These are phyloP conservation scores for Micropterix aruncella DNA, from an alignment of 2,888 invertebrate species.

Conservation along the genomic window DNA sequence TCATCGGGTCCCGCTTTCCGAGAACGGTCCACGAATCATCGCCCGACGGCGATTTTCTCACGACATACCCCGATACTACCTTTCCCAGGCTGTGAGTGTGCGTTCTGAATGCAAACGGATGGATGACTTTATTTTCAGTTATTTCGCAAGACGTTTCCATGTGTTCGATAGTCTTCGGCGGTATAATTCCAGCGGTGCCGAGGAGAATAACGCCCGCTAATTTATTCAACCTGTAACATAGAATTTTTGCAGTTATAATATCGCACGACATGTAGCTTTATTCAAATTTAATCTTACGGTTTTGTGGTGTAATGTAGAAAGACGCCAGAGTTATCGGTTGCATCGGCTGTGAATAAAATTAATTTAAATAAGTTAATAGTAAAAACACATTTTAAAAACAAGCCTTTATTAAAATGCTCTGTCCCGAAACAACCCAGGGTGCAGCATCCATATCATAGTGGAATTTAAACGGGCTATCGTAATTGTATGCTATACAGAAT, in stretches of 20 bases:
- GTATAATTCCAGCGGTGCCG: constrained; percentile 74
- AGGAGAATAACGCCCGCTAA: constrained; percentile 84
- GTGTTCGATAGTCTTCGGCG: constrained; percentile 52
- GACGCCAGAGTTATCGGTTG: constrained; percentile 75
- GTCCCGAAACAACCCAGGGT: too few relatives aligned
- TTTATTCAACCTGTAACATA: constrained; percentile 59
- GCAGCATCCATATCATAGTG: too few relatives aligned
- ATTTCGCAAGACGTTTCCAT: constrained; percentile 88
- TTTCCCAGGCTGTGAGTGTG: constrained; percentile 84
- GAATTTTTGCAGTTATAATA: too few relatives aligned
- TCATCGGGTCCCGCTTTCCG: constrained; percentile 75
- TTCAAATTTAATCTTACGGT: too few relatives aligned
- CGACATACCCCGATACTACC: constrained; percentile 72
- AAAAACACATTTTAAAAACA: too few relatives aligned
- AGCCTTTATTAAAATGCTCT: too few relatives aligned
- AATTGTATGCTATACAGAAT: too few relatives aligned
- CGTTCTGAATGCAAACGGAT: constrained; percentile 91
- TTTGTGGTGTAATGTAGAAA: constrained; percentile 62
- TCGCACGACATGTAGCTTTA: too few relatives aligned
- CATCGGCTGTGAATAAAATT: constrained; percentile 59
- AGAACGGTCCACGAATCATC: constrained; percentile 66
- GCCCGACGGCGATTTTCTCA: constrained; percentile 41
- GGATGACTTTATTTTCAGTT: constrained; percentile 64
- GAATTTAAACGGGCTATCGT: too few relatives aligned
- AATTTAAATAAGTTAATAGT: too few relatives aligned